phyloP scores from a whole-genome alignment of 2,113 vertebrate genomes.

The Probosciger aterrimus region DNA sequence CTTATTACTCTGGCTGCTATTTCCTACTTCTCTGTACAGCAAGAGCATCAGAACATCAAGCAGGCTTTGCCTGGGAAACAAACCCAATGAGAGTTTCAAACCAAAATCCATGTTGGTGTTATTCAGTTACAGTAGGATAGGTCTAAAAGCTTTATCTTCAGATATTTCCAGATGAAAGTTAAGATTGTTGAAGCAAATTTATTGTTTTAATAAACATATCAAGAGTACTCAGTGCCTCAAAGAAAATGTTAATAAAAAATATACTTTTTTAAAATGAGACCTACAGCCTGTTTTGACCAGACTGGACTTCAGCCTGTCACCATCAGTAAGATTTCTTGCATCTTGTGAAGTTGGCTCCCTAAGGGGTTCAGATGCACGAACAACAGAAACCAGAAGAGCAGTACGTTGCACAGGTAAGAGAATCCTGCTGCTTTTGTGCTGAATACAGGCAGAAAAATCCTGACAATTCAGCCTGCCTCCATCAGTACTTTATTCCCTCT shows the following conservation, averaged over 20 bases:
- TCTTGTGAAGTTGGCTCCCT: not conserved
- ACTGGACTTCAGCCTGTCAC: not conserved
- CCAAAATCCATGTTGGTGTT: not conserved
- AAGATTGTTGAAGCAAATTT: not conserved
- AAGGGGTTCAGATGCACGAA: not conserved
- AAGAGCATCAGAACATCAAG: not conserved
- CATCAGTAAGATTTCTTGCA: accelerated
- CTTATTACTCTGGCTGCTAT: not conserved
- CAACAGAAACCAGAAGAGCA: not conserved
- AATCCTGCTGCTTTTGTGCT: not conserved
- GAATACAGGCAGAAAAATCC: not conserved
- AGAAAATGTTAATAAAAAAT: not conserved
- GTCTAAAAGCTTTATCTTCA: not conserved
- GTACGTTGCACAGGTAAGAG: not conserved
- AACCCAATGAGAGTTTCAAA: not conserved
- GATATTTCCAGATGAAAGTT: not conserved
- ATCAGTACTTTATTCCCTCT: not conserved
- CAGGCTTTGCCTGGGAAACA: not conserved
- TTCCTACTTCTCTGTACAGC: not conserved
- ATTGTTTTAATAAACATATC: not conserved
- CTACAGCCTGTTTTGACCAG: not conserved
- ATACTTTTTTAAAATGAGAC: not conserved
- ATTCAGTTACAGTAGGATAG: accelerated
- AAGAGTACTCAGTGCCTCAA: not conserved
- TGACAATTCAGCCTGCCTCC: not conserved